Conservation (phyloP, 2,113 vertebrate species). For the Pantherophis guttatus region DNA sequence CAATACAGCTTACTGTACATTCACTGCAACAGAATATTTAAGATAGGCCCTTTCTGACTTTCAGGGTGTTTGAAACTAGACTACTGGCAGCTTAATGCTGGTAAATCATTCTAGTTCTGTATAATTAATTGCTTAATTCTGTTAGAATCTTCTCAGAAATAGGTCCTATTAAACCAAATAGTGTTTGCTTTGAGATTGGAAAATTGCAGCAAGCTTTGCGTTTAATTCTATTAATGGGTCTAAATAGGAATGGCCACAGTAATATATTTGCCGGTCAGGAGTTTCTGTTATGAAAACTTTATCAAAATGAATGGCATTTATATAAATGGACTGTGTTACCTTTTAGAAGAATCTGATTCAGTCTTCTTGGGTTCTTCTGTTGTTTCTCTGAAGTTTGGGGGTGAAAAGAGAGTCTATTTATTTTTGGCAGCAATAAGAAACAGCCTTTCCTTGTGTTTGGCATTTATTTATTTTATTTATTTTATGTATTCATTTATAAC, state of each 20-base stretch:
- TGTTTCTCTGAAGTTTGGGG: conserved; percentile 50
- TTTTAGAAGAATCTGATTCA: background rate
- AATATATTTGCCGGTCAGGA: background rate
- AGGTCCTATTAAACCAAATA: background rate
- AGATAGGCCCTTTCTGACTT: fast-evolving
- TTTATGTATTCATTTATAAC: background rate
- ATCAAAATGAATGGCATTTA: background rate
- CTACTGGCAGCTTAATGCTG: background rate
- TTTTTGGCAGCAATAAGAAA: background rate
- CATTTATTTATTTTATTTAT: background rate
- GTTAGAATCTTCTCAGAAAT: background rate
- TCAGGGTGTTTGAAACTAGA: background rate
- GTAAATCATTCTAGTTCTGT: background rate
- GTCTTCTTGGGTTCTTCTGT: conserved; percentile 47
- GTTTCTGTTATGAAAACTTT: background rate
- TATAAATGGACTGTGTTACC: background rate
- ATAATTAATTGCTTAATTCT: background rate
- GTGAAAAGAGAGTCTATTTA: conserved; percentile 9
- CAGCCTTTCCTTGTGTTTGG: background rate
- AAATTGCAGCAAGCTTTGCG: background rate
- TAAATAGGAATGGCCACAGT: background rate
- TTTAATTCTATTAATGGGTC: background rate
- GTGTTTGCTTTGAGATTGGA: background rate
- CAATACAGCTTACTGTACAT: background rate
- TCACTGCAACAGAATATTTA: background rate